Conservation (phyloP, 1,140 invertebrate genomes). For the Penaeus indicus region DNA sequence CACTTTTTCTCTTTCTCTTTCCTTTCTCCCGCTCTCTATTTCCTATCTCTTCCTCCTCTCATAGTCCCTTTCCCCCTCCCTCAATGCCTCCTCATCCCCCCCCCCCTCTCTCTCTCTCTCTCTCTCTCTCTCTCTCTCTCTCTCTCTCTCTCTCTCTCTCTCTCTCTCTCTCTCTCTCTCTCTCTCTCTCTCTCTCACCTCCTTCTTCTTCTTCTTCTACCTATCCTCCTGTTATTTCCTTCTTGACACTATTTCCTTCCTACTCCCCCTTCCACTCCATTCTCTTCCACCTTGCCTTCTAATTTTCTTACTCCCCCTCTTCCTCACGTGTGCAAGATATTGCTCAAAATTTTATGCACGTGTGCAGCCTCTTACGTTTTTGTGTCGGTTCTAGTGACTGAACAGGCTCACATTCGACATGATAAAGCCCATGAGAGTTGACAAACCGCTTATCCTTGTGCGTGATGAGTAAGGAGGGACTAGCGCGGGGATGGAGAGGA, state of each 20-base stretch:
- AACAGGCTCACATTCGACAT: too few species aligned
- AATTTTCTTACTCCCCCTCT: background rate
- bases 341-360: too few species aligned
- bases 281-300: background rate
- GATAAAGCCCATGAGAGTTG: too few species aligned
- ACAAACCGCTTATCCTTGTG: too few species aligned
- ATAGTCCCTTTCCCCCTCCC: background rate
- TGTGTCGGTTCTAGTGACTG: too few species aligned
- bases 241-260: background rate
- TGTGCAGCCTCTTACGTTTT: too few species aligned
- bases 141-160: background rate
- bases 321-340: background rate
- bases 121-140: background rate
- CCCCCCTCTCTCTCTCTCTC: background rate
- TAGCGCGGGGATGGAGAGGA: too few species aligned
- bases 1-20: background rate
- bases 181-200: background rate
- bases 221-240: background rate
- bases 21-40: background rate
- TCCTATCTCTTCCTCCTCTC: background rate
- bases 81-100: background rate
- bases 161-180: too few species aligned
- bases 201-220: background rate
- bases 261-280: background rate
- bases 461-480: too few species aligned